Evolutionary conservation across 2,888 invertebrate genomes (phyloP), one percentile per base, ranked within the genome.

Genomic region (Drosophila hamatofila): DNA sequence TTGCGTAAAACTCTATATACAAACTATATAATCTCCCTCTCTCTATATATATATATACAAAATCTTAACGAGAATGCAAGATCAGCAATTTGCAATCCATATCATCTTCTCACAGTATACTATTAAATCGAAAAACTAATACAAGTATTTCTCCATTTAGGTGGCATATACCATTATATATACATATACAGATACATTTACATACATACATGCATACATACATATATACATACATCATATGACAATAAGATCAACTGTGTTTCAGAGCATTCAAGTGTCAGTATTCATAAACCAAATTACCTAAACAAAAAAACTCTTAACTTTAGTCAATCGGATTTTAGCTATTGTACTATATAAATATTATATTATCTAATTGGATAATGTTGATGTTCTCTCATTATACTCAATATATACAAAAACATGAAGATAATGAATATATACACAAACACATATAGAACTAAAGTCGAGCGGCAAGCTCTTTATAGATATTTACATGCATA

Each of bases 241-340:
- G 91, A 91, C 91, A 91, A 91, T 91, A 91, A 91, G 81, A 82
- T 83, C 80, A 89, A 90, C 88, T 86, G 91, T 90, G 91, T 91
- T 91, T 91, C 90, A 90, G 73, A 90, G 76, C 79, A 87, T 84
- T 87, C 89, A 87, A 89, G 86, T 83, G 83, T 86, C 89, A 89
- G 86, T 89, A 86, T 86, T 86, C 84, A 87, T 76, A 79, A 88
- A 85, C 89, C 84, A 81, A 86, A 88, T 86, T 83, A 88, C 87
- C 87, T 88, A 88, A 75, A 55, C 14, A 59, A 58, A 16, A 35
- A 42, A 66, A 72, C 67, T 72, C 64, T 79, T 55, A 65, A 62
- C 51, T 71, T 71, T 46, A 41, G 67, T 68, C 68, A 73, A 68
- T 61, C 51, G 68, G 59, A 63, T 79, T 85, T 80, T 84, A 87